Base-by-base conservation (phyloP, 2,113 vertebrate species). In the Tyto alba region DNA sequence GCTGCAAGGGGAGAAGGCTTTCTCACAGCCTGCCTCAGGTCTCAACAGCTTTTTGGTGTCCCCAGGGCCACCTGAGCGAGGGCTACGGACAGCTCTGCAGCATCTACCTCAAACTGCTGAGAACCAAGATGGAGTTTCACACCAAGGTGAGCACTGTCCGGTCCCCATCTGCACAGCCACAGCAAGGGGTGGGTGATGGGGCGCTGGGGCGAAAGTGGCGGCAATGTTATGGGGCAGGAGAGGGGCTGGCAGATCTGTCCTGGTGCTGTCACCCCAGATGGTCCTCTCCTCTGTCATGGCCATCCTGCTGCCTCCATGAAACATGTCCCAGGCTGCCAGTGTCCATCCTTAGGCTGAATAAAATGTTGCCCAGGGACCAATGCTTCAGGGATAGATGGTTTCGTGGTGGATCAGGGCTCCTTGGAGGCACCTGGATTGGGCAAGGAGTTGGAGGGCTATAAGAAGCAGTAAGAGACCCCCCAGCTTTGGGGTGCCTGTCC, bases 111-210 rank as follows among this genome's bases (percentile, higher is more conserved):
- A 99, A 98, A 98, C 98, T 99, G 94, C 98, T 99, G 98, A 99
- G 99, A 98, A 99, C 99, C 93, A 99, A 99, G 98, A 99, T 99
- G 99, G 99, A 99, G 95, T 99, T 99, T 95, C 99, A 99, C 97
- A 98, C 98, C 95, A 99, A 99, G 98, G 99, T 99, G 97, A 99
- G 96, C 50, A 11, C 62, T 4, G 0, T 43, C 52, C 56, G 0
- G 0, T 62, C 32, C 47, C 43, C 4, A 0, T 64, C 41, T 34
- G 29, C n/a, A 27, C 0, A 8, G 30, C 53, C 50, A 6, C 40
- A 68, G 50, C 30, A 36, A 52, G 55, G 14, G 26, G 1, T 36
- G 47, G 23, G 10, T 38, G 13, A 11, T 43, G 27, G 9, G 29
- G 16, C 4, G 13, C 48, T 50, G 72, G 16, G 22, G 13, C 1